These are phyloP conservation scores for Elephas maximus DNA, from an alignment of 2,113 vertebrate genomes.

Conservation along the genomic window DNA sequence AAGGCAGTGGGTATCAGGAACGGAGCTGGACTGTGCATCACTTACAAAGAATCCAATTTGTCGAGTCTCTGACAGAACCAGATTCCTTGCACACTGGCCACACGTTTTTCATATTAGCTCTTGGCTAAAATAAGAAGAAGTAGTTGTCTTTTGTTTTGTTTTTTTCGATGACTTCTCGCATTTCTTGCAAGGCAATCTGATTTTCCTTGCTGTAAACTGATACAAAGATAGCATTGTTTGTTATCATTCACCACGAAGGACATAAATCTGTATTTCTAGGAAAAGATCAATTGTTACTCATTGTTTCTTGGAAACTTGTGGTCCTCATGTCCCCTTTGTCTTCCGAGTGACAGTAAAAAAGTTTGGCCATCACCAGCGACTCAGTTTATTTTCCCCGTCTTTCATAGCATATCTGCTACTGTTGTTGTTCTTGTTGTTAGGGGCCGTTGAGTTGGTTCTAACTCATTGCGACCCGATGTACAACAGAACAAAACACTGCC, in stretches of 20 bases:
- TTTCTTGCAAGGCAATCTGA: slow-evolving; percentile 62
- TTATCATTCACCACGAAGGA: slow-evolving; percentile 60
- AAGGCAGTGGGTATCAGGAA: slow-evolving; percentile 71
- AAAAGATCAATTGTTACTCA: slow-evolving; percentile 27
- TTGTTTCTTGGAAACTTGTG: slow-evolving; percentile 60
- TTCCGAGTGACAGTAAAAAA: background rate
- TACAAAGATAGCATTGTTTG: background rate
- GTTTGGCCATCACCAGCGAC: background rate
- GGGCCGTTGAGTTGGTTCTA: no score
- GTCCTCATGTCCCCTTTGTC: background rate
- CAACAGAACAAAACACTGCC: background rate
- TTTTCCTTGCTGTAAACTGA: slow-evolving; percentile 63
- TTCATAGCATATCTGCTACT: background rate
- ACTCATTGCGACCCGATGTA: no score
- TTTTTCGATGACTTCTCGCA: slow-evolving; percentile 9
- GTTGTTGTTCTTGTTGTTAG: no score
- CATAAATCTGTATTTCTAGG: slow-evolving; percentile 64
- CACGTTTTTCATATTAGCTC: slow-evolving; percentile 70
- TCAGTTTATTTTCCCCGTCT: background rate
- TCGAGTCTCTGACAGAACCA: slow-evolving; percentile 63
- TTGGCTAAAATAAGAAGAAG: slow-evolving; percentile 64
- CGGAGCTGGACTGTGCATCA: slow-evolving; percentile 15
- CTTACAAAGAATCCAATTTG: slow-evolving; percentile 78
- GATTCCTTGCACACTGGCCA: slow-evolving; percentile 67
- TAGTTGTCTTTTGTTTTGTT: background rate